phyloP scores from a whole-genome alignment of 2,888 invertebrate genomes.

The Barypeithes pellucidus region DNA sequence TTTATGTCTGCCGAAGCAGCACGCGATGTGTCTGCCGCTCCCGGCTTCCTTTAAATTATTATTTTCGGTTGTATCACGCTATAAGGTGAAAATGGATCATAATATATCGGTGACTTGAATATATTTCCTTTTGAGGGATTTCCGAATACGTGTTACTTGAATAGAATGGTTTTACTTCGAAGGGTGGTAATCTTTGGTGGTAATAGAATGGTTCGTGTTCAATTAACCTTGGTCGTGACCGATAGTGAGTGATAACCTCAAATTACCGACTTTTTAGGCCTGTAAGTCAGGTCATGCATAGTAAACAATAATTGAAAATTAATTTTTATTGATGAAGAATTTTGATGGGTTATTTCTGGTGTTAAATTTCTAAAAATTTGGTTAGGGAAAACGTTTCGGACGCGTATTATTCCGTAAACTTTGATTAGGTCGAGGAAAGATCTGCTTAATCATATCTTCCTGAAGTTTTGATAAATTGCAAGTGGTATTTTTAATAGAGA shows the following conservation, averaged over 20 bases:
- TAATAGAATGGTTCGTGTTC: conserved; percentile 14
- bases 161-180: neutral
- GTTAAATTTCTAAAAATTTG: too few species aligned
- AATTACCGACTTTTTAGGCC: neutral
- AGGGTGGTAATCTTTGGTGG: conserved; percentile 21
- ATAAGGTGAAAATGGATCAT: conserved; percentile 17
- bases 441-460: too few species aligned
- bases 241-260: neutral
- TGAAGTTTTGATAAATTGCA: too few species aligned
- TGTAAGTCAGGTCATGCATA: neutral
- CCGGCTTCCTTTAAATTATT: conserved; percentile 22
- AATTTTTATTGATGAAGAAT: too few species aligned
- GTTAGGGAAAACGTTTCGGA: too few species aligned
- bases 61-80: conserved; percentile 18
- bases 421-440: too few species aligned
- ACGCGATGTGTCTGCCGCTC: conserved; percentile 15
- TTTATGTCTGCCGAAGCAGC: conserved; percentile 25
- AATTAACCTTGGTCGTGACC: neutral
- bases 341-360: too few species aligned
- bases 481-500: too few species aligned
- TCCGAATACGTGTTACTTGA: neutral
- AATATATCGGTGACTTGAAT: conserved; percentile 11
- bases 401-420: too few species aligned
- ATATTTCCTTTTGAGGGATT: neutral
- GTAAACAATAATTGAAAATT: neutral